Evolutionary conservation across 2,113 vertebrate species (phyloP), one percentile per base, ranked within the genome.

Genomic region (Hassar affinis): DNA sequence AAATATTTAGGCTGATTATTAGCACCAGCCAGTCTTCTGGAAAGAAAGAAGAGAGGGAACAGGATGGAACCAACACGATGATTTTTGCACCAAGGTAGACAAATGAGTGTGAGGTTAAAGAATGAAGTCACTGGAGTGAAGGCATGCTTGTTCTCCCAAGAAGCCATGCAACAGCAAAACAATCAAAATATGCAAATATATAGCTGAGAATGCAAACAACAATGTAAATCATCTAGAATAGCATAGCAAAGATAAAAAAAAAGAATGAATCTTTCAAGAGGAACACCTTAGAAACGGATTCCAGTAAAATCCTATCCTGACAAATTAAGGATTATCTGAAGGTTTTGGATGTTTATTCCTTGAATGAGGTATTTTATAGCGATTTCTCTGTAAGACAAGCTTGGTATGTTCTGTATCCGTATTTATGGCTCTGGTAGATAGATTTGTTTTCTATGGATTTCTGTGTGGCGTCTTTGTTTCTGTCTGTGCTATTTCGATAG

Each of bases 1-100:
- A 80, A 69, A 84, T 91, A 91, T 91, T 91, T 90, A 90, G 87
- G 87, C 54, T 83, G 30, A n/a, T 54, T n/a, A 76, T 80, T 42
- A 86, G 52, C 66, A 68, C 79, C 68, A 84, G 68, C 79, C 80
- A 83, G 25, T 85, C 80, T 85, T 64, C 42, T 42, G 59, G 64
- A 66, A 82, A 77, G 38, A 78, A 51, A 33, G 52, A 14, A 75
- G 52, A 52, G 15, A 18, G 30, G 11, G 8, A 69, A 22, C 45
- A 35, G 64, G 66, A 78, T 38, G 8, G 64, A 75, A 83, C 52
- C 59, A 49, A 85, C 68, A 74, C 45, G 52, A 69, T 76, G 47
- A 27, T 47, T 74, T 47, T 61, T 80, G 85, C 25, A 77, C 69
- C 81, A 85, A 85, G 84, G 59, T 42, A 75, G 84, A 82, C 49